Conservation (phyloP, 2,113 vertebrate species). For the Alouatta palliata region DNA sequence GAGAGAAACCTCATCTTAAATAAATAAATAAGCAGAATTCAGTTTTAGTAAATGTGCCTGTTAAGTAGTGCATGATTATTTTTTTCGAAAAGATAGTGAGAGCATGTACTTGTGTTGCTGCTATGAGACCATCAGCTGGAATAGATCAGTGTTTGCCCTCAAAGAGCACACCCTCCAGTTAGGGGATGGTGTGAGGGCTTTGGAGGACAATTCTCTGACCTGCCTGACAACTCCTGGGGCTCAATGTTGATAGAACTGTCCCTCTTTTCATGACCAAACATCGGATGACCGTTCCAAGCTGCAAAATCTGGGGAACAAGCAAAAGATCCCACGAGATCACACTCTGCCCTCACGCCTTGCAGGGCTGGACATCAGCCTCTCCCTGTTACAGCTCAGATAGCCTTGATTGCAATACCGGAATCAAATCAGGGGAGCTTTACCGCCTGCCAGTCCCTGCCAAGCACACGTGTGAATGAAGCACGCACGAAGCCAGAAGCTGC, state of each 20-base stretch:
- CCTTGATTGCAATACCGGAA: conserved; percentile 72
- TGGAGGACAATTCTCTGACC: neutral
- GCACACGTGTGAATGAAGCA: conserved; percentile 27
- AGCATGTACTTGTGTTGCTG: neutral
- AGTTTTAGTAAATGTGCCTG: neutral
- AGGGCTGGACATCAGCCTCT: neutral
- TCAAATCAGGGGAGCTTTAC: conserved; percentile 77
- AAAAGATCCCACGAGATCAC: neutral
- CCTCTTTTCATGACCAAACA: neutral
- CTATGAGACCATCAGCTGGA: neutral
- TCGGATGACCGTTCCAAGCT: neutral
- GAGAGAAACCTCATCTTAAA: too few relatives aligned
- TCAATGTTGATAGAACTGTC: fast-evolving
- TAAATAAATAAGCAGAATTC: neutral
- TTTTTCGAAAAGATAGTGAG: neutral
- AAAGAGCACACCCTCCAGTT: neutral
- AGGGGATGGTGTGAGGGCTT: neutral
- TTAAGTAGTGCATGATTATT: neutral
- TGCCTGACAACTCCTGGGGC: neutral
- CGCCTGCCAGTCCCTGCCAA: conserved; percentile 38
- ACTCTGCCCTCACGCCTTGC: neutral
- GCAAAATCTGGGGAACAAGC: neutral
- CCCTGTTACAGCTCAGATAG: conserved; percentile 27
- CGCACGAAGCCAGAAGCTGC: conserved; percentile 24
- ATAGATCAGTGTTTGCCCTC: neutral